Evolutionary conservation across 2,888 invertebrate species (phyloP).

Genomic region (Brachynemurus nebulosus): DNA sequence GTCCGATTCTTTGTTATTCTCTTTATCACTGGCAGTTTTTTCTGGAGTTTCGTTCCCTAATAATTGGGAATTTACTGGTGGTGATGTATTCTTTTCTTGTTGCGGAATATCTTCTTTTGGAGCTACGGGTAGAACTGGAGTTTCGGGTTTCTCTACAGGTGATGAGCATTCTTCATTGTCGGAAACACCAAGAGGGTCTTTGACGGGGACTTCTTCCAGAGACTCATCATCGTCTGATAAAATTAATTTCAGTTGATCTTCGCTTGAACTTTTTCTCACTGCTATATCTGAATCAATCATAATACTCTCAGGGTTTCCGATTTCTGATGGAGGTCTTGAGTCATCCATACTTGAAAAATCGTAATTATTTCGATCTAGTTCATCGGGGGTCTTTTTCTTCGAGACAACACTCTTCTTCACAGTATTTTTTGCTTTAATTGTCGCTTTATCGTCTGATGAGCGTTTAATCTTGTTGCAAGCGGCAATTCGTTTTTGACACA

Average conservation of each 20-base stretch:
- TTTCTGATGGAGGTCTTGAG: not conserved
- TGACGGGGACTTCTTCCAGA: slow-evolving; percentile 1
- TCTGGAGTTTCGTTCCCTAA: no score
- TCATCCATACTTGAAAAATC: not conserved
- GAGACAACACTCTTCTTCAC: not conserved
- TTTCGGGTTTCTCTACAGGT: not conserved
- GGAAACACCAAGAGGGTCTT: slow-evolving; percentile 3
- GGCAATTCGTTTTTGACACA: slow-evolving; percentile 42
- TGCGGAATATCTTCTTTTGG: not conserved
- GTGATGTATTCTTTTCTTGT: not conserved
- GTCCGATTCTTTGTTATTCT: not conserved
- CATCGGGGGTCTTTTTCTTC: not conserved
- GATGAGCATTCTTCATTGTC: not conserved
- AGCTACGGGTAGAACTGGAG: not conserved
- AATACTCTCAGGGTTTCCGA: not conserved
- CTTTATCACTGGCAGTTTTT: not conserved
- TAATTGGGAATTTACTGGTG: not conserved
- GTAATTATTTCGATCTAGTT: not conserved
- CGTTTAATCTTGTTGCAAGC: slow-evolving; percentile 28
- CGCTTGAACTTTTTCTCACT: not conserved
- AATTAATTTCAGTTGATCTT: slow-evolving; percentile 1
- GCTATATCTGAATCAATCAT: not conserved
- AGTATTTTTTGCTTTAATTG: not conserved
- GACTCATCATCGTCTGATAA: slow-evolving; percentile 3
- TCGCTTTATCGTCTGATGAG: not conserved